Conservation (phyloP, 2,797 vertebrate genomes). For the Gastrophryne carolinensis region DNA sequence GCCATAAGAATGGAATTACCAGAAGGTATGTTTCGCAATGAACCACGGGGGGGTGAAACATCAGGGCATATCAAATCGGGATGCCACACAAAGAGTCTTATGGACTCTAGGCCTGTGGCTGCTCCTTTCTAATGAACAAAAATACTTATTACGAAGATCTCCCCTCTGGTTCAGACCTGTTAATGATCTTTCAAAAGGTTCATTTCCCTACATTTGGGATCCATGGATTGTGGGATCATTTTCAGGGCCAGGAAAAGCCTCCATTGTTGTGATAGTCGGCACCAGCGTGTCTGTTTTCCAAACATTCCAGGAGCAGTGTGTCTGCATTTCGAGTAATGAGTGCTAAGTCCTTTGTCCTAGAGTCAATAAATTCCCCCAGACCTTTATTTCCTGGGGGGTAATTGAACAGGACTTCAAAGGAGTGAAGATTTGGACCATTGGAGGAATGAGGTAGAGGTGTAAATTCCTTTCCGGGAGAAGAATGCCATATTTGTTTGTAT, state of each 20-base stretch:
- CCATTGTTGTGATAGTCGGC: slow-evolving; percentile 48
- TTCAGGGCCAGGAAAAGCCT: neutral
- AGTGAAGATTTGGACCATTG: slow-evolving; percentile 36
- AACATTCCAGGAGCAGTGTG: neutral
- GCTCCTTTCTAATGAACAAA: too few relatives aligned
- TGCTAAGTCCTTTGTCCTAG: neutral
- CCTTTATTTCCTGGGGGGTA: neutral
- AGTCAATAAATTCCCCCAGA: slow-evolving; percentile 44
- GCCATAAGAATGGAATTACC: too few relatives aligned
- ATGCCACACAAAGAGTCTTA: too few relatives aligned
- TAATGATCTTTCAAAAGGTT: neutral
- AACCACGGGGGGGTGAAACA: too few relatives aligned
- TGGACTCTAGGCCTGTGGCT: too few relatives aligned
- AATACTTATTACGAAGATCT: too few relatives aligned
- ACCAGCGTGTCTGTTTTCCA: slow-evolving; percentile 42
- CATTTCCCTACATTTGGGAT: neutral
- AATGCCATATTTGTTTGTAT: neutral
- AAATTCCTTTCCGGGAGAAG: neutral
- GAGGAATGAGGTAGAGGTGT: neutral
- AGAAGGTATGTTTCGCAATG: too few relatives aligned
- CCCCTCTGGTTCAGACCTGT: too few relatives aligned
- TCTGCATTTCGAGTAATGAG: slow-evolving; percentile 34
- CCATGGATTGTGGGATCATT: neutral
- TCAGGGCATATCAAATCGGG: too few relatives aligned
- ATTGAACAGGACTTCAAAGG: slow-evolving; percentile 48